A percentile compares a stretch with the other conserved stretches of the same genome.
phyloP scores from a whole-genome alignment of 2,113 vertebrate species.

The Colinus virginianus region DNA sequence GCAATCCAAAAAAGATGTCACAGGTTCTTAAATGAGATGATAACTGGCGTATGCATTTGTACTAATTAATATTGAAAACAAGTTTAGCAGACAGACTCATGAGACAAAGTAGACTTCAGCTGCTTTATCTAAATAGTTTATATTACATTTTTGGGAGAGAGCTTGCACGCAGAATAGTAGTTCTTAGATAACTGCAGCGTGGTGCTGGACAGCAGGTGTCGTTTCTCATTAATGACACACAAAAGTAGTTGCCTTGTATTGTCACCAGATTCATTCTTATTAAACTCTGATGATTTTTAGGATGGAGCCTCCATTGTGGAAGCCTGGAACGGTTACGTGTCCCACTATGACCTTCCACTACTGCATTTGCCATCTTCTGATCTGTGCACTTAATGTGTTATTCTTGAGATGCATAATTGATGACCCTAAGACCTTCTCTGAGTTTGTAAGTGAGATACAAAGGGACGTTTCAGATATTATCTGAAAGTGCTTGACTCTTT shows the following conservation, averaged over 20 bases:
- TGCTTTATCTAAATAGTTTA: not conserved
- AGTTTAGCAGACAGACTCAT: rapidly evolving
- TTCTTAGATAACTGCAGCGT: not conserved
- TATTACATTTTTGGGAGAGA: not conserved
- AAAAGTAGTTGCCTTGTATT: not conserved
- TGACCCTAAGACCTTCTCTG: not conserved
- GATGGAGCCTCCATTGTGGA: too few relatives aligned
- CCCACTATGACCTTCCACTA: not conserved
- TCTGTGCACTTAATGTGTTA: not conserved
- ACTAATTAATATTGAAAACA: rapidly evolving
- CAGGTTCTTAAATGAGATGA: not conserved
- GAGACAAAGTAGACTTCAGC: not conserved
- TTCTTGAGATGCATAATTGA: not conserved
- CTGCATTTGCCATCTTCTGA: not conserved
- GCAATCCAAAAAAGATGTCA: too few relatives aligned
- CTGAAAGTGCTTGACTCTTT: not conserved
- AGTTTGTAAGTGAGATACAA: not conserved
- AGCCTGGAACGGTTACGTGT: too few relatives aligned
- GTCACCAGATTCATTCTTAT: too few relatives aligned
- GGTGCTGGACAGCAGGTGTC: not conserved
- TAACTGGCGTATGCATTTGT: not conserved
- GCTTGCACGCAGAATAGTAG: not conserved
- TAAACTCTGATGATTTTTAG: too few relatives aligned
- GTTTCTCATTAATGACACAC: not conserved
- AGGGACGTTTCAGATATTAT: not conserved